Base-by-base conservation (phyloP, 2,113 vertebrate genomes). In the Excalfactoria chinensis region DNA sequence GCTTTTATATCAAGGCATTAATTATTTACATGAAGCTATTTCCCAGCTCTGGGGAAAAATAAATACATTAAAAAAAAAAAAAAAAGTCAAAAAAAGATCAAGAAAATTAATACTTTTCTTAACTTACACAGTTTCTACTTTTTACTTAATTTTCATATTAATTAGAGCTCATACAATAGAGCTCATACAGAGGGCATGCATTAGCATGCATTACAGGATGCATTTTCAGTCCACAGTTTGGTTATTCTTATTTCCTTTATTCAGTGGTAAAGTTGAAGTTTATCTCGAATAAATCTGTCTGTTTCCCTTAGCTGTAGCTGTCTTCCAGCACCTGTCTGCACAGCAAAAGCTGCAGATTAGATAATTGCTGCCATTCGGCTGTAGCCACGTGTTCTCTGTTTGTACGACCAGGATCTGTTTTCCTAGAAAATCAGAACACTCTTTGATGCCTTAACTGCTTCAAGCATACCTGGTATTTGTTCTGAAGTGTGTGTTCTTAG, bases 221-320 rank as follows among this genome's bases (percentile, higher is more conserved):
- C 20, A n/a, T 91, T 88, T 94, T 95, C 59, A 86, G 60, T 67
- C 62, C 48, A 84, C 41, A 14, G 6, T 56, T 93, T 84, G 72
- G 59, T 11, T 55, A 60, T 84, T 84, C 49, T 71, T 28, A 59
- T 7, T 32, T 80, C 7, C 25, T 17, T 73, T 77, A 48, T 68
- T 95, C 25, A 62, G 1, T 7, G 5, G 22, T 11, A 30, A 41
- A 53, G 79, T 91, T 85, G 85, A 70, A 78, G 55, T 95, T 94
- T 72, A 56, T 73, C 87, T 93, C 55, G 83, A 87, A 93, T 91
- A 85, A 95, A 95, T 95, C 82, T 82, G 60, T 78, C 51, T 94
- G 26, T 89, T 48, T 90, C 53, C 32, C 44, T 88, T 40, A 72
- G 68, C 77, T 80, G 55, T 84, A 68, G 63, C 51, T 60, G 63